These are phyloP conservation scores for Hephaestus fuliginosus DNA, from an alignment of 2,797 vertebrate genomes.

Conservation along the genomic window DNA sequence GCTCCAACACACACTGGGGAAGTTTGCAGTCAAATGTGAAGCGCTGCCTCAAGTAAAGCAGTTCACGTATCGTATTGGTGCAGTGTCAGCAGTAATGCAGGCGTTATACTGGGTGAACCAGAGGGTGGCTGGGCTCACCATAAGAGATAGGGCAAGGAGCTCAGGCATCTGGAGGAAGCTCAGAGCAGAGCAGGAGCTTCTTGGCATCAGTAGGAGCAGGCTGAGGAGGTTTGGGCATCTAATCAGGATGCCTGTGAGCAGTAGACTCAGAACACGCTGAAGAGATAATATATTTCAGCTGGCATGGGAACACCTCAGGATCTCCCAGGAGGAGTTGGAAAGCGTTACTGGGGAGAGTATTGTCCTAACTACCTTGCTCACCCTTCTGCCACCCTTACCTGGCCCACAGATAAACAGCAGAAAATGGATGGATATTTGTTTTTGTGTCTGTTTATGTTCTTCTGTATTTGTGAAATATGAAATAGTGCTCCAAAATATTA, in stretches of 20 bases:
- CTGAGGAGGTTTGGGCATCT: neutral
- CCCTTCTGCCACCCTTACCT: neutral
- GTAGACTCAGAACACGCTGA: neutral
- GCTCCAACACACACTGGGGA: neutral
- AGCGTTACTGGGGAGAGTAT: too few relatives aligned
- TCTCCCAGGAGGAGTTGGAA: too few relatives aligned
- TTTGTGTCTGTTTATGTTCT: neutral
- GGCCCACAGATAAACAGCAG: neutral
- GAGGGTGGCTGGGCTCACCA: neutral
- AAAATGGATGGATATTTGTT: neutral
- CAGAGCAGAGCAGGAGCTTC: neutral
- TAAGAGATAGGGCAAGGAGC: neutral
- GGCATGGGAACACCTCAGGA: neutral
- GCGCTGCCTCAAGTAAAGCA: neutral
- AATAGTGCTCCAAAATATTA: neutral
- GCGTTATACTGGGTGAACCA: neutral
- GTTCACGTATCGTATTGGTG: neutral
- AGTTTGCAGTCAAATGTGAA: neutral
- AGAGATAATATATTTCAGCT: neutral
- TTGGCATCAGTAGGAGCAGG: too few relatives aligned
- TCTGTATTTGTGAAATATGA: neutral
- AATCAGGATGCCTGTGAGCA: neutral
- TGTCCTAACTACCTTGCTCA: too few relatives aligned
- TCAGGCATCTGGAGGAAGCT: neutral
- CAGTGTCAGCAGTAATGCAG: neutral